Base-by-base conservation (phyloP, 2,113 vertebrate genomes). In the Athene noctua region DNA sequence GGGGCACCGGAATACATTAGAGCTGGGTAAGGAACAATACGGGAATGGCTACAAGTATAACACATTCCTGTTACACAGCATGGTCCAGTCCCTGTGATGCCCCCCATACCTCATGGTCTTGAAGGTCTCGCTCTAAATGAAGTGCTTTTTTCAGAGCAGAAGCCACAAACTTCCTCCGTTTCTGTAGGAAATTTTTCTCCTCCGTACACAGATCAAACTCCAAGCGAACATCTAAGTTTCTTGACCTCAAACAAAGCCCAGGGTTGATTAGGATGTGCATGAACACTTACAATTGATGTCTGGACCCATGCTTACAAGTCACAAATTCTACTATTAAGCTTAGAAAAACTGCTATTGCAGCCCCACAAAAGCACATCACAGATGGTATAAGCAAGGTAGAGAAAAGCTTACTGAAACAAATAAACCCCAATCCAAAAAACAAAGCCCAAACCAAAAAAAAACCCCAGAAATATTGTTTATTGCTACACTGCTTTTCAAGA, bases 141-240 rank as follows among this genome's bases (percentile, higher is more conserved):
- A 99, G 96, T 42, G 80, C 94, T 72, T 96, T 98, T 91, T 98
- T 97, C 78, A 99, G 74, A 65, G 98, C 98, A 44, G 78, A 70
- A 52, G 98, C 97, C 70, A 98, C 98, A 57, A 98, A 87, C 65
- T 80, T 95, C 92, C 94, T 98, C 94, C 99, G 97, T 95, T 97
- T 98, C 88, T 96, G 95, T 20, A 99, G 90, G 92, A 98, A 98
- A 20, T 54, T 95, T 82, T 98, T 98, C 96, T 99, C 99, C 74
- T 98, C 95, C 0, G 18, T 20, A 52, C 98, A 98, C 38, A 98
- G 97, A 88, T 97, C 97, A 32, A 98, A 98, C 26, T 98, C 98
- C 96, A 99, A 96, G 25, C 98, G 98, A 63, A 98, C 97, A 4
- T 97, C 97, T 71, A 98, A 86, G 11, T 96, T 93, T 77, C 89